Base-by-base conservation (phyloP, 2,888 invertebrate species). In the Scrobipalpa costella region DNA sequence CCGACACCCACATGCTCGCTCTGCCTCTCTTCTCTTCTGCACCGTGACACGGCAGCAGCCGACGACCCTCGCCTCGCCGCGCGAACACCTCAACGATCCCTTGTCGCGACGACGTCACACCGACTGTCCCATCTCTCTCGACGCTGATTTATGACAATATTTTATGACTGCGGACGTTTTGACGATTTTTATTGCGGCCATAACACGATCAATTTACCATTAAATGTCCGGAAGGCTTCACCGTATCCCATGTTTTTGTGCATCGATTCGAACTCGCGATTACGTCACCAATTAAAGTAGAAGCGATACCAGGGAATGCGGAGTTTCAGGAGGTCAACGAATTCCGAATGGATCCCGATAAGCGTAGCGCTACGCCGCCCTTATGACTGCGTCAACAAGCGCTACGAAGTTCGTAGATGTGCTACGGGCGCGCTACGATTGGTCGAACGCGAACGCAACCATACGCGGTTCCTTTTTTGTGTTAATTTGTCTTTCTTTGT, bases 361-460 rank as follows among this genome's bases (percentile, higher is more conserved):
- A 75, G 75, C 79, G 82, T 79, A 78, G 80, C 80, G 83, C 86
- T 83, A 82, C 85, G 84, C 77, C 83, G 81, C 81, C 81, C 81
- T 52, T 76, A 71, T 76, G 79, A 80, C 81, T 87, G 86, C 86
- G 87, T 83, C 86, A 84, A 73, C 76, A 78, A 68, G 71, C 76
- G 84, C 87, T 86, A 85, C 87, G 85, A 79, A 81, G 73, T 79
- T 83, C 86, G 88, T 89, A 89, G 89, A 79, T 80, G 79, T 79
- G 60, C 86, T 85, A 85, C 86, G 83, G 67, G 71, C 66, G 64
- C 67, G 81, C 84, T 81, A 80, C 83, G 84, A 85, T 84, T 84
- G 83, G 81, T 71, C 74, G 77, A 70, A 70, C 62, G 71, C 71
- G 73, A 64, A 63, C 63, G 66, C 40, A 52, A 57, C 64, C 44